These are phyloP conservation scores for Hafferia zeledoni DNA, from an alignment of 2,797 vertebrate species.

Conservation along the genomic window DNA sequence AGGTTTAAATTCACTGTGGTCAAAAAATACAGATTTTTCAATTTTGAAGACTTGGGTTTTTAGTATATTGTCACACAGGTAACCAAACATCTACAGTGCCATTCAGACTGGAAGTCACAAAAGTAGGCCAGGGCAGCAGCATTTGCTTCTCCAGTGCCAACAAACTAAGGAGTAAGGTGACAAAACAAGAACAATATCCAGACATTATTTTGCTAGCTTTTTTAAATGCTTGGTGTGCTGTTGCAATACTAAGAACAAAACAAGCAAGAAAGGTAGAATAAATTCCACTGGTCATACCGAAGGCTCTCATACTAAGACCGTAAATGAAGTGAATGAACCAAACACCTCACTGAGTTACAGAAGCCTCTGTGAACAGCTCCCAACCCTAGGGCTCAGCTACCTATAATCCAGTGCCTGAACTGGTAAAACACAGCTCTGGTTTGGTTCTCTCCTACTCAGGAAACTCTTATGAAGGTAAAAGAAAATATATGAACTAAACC, in stretches of 20 bases:
- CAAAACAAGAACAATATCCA: not conserved
- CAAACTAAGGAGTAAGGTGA: not conserved
- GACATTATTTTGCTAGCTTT: not conserved
- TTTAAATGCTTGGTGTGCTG: not conserved
- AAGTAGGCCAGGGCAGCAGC: not conserved
- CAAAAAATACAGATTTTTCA: not conserved
- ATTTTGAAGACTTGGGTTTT: not conserved
- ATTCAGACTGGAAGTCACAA: not conserved
- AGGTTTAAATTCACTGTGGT: not conserved
- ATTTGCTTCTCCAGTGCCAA: not conserved
- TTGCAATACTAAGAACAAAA: not conserved
- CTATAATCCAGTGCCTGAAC: not conserved
- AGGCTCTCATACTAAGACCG: not conserved
- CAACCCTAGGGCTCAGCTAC: not conserved
- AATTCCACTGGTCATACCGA: not conserved
- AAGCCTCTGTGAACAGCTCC: not conserved
- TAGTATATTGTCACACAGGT: not conserved
- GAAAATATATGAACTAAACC: not conserved
- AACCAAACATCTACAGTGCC: not conserved
- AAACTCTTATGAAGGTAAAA: not conserved
- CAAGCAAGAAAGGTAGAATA: not conserved
- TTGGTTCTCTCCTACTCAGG: not conserved
- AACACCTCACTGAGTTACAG: not conserved
- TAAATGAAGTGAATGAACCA: not conserved
- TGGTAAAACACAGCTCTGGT: not conserved